These are phyloP conservation scores for Cetonia aurata DNA, from an alignment of 2,888 invertebrate species.

Conservation along the genomic window DNA sequence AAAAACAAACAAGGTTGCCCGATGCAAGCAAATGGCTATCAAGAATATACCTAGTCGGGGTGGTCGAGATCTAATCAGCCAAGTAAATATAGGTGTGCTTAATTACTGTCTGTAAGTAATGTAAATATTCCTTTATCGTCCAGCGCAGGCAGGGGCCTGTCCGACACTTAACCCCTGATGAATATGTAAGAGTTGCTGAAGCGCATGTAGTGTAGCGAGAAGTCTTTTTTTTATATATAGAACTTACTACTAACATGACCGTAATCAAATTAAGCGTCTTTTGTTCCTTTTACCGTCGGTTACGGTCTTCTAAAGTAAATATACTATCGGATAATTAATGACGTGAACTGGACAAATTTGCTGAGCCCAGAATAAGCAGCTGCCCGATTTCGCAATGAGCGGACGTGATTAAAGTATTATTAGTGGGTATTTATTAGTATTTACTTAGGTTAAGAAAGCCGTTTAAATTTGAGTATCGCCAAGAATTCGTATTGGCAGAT, in stretches of 20 bases:
- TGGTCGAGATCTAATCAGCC: conserved; percentile 65
- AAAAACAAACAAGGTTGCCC: conserved; percentile 63
- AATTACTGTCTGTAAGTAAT: conserved; percentile 66
- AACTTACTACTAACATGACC: conserved; percentile 40
- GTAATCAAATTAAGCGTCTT: conserved; percentile 41
- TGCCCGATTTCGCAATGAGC: conserved; percentile 11
- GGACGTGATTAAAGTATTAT: conserved; percentile 19
- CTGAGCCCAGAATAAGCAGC: conserved; percentile 20
- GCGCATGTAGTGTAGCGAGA: conserved; percentile 48
- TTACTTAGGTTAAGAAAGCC: conserved; percentile 20
- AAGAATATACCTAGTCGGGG: conserved; percentile 46
- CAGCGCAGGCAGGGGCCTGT: conserved; percentile 63
- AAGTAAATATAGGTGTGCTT: conserved; percentile 67
- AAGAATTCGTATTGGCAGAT: background rate
- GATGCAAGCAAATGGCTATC: conserved; percentile 65
- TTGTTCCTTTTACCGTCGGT: conserved; percentile 30
- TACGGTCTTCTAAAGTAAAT: conserved; percentile 35
- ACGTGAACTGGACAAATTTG: conserved; percentile 32
- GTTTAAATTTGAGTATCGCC: background rate
- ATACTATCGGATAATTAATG: conserved; percentile 40
- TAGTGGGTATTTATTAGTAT: conserved; percentile 6
- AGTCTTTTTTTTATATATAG: conserved; percentile 19
- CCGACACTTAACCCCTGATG: conserved; percentile 65
- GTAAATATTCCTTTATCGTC: conserved; percentile 67
- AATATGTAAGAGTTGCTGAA: conserved; percentile 63